A percentile compares a stretch with the other conserved stretches of the same genome.
Conservation (phyloP, 1,140 invertebrate species). For the Zaprionus lachaisei region DNA sequence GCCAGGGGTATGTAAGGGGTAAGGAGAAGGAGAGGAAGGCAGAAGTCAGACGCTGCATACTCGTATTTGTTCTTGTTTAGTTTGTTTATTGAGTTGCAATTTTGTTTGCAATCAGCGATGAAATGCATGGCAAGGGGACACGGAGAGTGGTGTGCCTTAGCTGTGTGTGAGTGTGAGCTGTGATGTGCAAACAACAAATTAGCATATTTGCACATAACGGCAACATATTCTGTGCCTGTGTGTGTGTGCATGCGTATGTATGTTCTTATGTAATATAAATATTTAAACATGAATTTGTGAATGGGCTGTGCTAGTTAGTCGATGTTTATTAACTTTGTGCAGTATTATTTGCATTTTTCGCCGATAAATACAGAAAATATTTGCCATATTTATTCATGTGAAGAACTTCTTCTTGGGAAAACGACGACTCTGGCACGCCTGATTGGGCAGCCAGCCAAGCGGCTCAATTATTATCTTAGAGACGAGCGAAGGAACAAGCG, state of each 20-base stretch:
- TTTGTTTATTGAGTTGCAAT: conserved; percentile 78
- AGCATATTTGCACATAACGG: conserved; percentile 75
- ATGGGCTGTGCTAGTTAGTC: conserved; percentile 23
- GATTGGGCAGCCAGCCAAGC: conserved; percentile 28
- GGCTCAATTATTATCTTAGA: conserved; percentile 27
- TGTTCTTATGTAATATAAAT: conserved; percentile 64
- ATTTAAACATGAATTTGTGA: conserved; percentile 67
- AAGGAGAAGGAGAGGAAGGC: conserved; percentile 1
- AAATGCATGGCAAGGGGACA: conserved; percentile 31
- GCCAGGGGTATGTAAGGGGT: neutral
- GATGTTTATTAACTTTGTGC: conserved; percentile 42
- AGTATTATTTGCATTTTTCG: conserved; percentile 39
- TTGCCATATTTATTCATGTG: conserved; percentile 33
- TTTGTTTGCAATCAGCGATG: conserved; percentile 74
- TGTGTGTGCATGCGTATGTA: conserved; percentile 24
- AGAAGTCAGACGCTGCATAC: conserved; percentile 12
- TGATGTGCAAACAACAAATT: conserved; percentile 71
- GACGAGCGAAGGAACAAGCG: conserved; percentile 8
- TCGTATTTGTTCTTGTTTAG: conserved; percentile 68
- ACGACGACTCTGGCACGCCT: neutral
- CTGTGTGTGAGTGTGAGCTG: conserved; percentile 22
- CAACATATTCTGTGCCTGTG: conserved; percentile 60
- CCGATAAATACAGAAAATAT: conserved; percentile 48
- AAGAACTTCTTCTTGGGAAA: conserved; percentile 7
- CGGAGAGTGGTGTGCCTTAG: neutral